Conservation (phyloP, 1,140 invertebrate species). For the Chionoecetes opilio region DNA sequence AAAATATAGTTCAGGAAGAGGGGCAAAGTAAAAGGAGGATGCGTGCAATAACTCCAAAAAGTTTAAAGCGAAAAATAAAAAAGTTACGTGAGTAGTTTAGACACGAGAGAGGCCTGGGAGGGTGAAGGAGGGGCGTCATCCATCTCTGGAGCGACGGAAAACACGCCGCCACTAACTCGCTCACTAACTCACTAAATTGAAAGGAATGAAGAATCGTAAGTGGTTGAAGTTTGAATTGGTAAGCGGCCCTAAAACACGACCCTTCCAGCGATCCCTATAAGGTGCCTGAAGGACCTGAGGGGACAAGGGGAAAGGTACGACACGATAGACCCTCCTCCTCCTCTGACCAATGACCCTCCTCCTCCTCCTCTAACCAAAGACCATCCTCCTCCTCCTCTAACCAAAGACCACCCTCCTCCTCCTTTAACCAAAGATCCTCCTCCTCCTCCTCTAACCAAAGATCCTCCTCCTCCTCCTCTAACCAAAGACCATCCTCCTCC, state of each 20-base stretch:
- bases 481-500: too few relatives aligned
- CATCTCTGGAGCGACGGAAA: conserved; percentile 1
- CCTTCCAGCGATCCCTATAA: background rate
- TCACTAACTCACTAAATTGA: conserved; percentile 29
- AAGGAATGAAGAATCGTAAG: conserved; percentile 11
- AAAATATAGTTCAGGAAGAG: background rate
- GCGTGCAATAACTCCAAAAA: background rate
- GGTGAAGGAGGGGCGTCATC: background rate
- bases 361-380: too few relatives aligned
- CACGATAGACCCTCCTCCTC: too few relatives aligned
- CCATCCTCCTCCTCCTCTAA: too few relatives aligned
- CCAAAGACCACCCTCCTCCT: too few relatives aligned
- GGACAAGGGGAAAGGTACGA: background rate
- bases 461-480: too few relatives aligned
- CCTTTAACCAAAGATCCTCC: too few relatives aligned
- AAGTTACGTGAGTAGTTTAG: background rate
- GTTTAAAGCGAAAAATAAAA: conserved; percentile 31
- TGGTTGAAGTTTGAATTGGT: background rate
- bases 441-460: too few relatives aligned
- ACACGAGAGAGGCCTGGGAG: too few relatives aligned
- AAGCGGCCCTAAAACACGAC: background rate
- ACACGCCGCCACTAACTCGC: background rate
- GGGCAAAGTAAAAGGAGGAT: background rate
- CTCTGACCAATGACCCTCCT: too few relatives aligned
- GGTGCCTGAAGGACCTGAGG: background rate